Evolutionary conservation across 2,113 vertebrate genomes (phyloP).

Genomic region (Takifugu bimaculatus): DNA sequence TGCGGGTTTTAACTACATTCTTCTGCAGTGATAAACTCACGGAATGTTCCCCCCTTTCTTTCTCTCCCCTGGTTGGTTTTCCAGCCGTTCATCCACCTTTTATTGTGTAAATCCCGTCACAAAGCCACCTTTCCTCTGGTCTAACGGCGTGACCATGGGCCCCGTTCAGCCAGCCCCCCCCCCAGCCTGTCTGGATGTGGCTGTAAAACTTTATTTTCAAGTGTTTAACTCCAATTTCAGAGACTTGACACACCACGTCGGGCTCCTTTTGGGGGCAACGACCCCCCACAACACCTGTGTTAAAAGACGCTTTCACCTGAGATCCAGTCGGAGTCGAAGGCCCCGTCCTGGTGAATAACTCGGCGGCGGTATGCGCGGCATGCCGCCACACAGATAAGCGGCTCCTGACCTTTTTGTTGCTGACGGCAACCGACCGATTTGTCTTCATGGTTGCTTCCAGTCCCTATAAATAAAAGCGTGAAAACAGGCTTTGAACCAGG

Average conservation of each 20-base stretch:
- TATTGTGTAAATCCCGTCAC: conserved; percentile 45
- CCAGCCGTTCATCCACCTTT: conserved; percentile 15
- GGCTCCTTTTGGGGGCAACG: no score
- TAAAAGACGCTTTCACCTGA: no score
- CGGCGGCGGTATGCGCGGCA: neutral
- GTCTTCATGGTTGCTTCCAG: no score
- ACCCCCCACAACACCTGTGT: no score
- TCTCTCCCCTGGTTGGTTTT: neutral
- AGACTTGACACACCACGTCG: no score
- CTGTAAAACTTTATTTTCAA: conserved; percentile 14
- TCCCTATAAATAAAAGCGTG: no score
- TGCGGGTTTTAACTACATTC: no score
- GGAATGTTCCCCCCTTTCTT: no score
- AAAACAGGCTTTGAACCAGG: no score
- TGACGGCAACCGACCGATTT: neutral
- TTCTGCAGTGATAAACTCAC: no score
- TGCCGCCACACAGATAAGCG: neutral
- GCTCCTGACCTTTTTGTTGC: neutral
- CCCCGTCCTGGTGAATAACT: no score
- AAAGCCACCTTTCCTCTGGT: conserved; percentile 48
- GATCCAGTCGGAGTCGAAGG: no score
- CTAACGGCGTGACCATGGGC: conserved; percentile 12
- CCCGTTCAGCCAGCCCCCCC: conserved; percentile 23
- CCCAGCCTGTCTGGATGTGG: neutral
- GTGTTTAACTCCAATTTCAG: neutral